Percentiles rank a stretch among this genome's conserved stretches.
Evolutionary conservation across 1,140 invertebrate species (phyloP).

Genomic region (Bacillus rossius): DNA sequence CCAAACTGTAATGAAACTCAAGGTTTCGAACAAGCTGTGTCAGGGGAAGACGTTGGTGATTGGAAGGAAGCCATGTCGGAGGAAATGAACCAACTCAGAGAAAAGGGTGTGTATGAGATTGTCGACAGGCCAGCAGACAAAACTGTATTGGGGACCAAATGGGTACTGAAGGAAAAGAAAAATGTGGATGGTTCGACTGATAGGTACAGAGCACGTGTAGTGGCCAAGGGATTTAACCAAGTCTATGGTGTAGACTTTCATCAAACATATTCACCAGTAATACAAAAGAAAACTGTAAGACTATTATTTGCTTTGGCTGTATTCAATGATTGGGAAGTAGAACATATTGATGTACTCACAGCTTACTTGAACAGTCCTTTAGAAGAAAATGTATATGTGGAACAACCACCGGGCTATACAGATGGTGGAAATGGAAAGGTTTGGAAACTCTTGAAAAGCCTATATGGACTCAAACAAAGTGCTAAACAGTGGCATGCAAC

Average conservation of each 20-base stretch:
- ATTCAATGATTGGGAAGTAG: constrained; percentile 12
- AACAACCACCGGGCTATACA: constrained; percentile 23
- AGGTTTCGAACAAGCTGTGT: constrained; percentile 27
- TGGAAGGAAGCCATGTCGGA: constrained; percentile 38
- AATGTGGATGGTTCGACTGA: constrained; percentile 23
- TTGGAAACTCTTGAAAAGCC: constrained; percentile 19
- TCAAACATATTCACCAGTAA: constrained; percentile 33
- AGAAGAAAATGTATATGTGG: constrained; percentile 30
- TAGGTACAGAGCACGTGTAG: constrained; percentile 28
- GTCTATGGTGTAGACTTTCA: constrained; percentile 27
- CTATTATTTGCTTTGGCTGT: constrained; percentile 22
- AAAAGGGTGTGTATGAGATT: constrained; percentile 35
- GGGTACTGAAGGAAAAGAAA: constrained; percentile 35
- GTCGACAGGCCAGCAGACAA: constrained; percentile 24
- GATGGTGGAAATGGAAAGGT: constrained; percentile 11
- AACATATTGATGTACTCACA: constrained; percentile 29
- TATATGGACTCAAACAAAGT: constrained; percentile 23
- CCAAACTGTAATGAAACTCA: constrained; percentile 19
- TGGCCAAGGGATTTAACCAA: constrained; percentile 32
- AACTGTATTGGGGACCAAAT: constrained; percentile 32
- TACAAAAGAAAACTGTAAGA: constrained; percentile 21
- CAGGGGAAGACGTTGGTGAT: constrained; percentile 19
- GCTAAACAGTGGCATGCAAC: no score
- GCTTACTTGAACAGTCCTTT: constrained; percentile 33
- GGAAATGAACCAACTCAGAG: constrained; percentile 27